A percentile compares a stretch with the other conserved stretches of the same genome.
phyloP scores from a whole-genome alignment of 2,113 vertebrate genomes.

The Rhombomys opimus region DNA sequence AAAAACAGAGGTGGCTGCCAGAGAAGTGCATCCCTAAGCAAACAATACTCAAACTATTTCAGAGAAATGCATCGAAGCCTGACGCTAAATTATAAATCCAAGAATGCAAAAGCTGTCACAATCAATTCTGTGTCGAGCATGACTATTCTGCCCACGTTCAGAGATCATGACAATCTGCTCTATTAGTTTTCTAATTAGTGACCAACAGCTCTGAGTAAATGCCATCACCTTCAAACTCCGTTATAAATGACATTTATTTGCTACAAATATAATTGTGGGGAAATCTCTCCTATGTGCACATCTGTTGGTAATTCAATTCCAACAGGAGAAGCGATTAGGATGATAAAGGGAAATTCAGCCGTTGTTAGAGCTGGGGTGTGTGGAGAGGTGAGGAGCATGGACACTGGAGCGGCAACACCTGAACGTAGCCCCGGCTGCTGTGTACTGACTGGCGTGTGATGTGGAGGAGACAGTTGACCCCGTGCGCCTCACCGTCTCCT shows the following conservation, averaged over 20 bases:
- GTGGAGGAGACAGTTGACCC: not conserved
- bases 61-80: not conserved
- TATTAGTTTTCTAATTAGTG: constrained; percentile 22
- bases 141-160: not conserved
- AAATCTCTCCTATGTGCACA: not conserved
- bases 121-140: constrained; percentile 19
- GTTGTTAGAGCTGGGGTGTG: not conserved
- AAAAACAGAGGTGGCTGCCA: not conserved
- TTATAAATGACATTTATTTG: constrained; percentile 30
- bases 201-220: constrained; percentile 62
- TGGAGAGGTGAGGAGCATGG: not conserved
- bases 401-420: not conserved
- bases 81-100: constrained; percentile 38
- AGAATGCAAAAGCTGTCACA: not conserved
- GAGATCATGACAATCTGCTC: not conserved
- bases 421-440: not conserved
- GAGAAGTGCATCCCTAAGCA: constrained; percentile 23
- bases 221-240: not conserved
- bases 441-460: not conserved
- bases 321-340: not conserved
- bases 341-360: not conserved
- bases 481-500: not conserved
- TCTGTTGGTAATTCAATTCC: not conserved
- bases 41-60: constrained; percentile 38
- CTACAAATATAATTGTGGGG: not conserved